A percentile compares a stretch with the other conserved stretches of the same genome.
Conservation (phyloP, 2,113 vertebrate species). For the Microtus ochrogaster region DNA sequence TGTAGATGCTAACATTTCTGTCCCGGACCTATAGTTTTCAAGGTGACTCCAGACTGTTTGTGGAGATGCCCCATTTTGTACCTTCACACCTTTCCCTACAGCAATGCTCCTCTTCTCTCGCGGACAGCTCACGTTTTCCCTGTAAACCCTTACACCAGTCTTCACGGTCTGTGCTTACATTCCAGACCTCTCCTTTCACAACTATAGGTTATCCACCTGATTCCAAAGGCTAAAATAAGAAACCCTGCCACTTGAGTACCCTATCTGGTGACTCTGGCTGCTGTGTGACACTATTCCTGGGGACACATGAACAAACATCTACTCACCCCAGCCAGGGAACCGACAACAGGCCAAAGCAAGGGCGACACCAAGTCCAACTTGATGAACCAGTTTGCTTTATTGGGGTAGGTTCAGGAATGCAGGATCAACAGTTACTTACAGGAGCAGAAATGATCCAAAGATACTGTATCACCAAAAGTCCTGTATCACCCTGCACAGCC, state of each 20-base stretch:
- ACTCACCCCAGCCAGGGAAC: neutral
- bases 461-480: neutral
- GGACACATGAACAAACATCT: neutral
- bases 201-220: neutral
- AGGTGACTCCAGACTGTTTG: neutral
- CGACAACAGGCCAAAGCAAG: neutral
- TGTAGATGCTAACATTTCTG: neutral
- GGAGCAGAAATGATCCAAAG: neutral
- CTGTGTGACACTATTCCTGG: neutral
- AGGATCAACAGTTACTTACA: neutral
- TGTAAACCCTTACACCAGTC: neutral
- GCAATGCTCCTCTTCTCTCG: neutral
- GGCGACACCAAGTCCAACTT: neutral
- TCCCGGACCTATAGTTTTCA: neutral
- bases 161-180: neutral
- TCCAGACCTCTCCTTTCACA: neutral
- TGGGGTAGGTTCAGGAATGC: too few relatives aligned
- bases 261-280: neutral
- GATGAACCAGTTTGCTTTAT: neutral
- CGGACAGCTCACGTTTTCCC: constrained; percentile 39
- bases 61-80: neutral
- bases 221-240: neutral
- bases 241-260: neutral
- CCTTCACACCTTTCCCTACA: neutral
- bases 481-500: neutral